Evolutionary conservation across 1,140 invertebrate species (phyloP).

Genomic region (Drosophila ananassae): DNA sequence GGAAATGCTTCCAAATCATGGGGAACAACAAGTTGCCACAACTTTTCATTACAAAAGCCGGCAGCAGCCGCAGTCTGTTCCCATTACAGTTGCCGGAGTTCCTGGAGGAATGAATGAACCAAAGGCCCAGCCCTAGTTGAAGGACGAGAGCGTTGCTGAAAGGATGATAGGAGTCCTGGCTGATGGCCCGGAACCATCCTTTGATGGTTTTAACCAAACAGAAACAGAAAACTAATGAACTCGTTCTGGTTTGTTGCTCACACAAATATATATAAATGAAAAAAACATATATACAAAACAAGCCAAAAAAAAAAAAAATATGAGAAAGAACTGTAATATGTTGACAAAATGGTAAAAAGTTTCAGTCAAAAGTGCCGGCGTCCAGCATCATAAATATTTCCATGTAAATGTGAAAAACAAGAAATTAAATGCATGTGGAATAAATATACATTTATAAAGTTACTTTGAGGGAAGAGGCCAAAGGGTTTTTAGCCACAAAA

Average conservation of each 20-base stretch:
- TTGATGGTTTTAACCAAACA: conserved; percentile 38
- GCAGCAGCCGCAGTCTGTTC: conserved; percentile 44
- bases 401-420: conserved; percentile 59
- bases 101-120: conserved; percentile 33
- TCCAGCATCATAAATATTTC: not conserved
- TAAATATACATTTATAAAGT: conserved; percentile 16
- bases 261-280: conserved; percentile 6
- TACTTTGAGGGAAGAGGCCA: not conserved
- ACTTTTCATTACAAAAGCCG: conserved; percentile 68
- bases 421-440: conserved; percentile 58
- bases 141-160: not conserved
- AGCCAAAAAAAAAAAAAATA: conserved; percentile 19
- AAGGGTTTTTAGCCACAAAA: not conserved
- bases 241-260: conserved; percentile 50
- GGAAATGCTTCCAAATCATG: conserved; percentile 48
- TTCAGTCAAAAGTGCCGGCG: conserved; percentile 5
- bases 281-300: not conserved
- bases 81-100: conserved; percentile 37
- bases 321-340: conserved; percentile 20
- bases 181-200: conserved; percentile 43
- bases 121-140: not conserved
- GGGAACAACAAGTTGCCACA: conserved; percentile 56
- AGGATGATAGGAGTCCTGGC: conserved; percentile 20
- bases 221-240: conserved; percentile 62
- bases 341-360: conserved; percentile 62